phyloP scores from a whole-genome alignment of 2,888 invertebrate genomes.

The Brassicogethes aeneus region DNA sequence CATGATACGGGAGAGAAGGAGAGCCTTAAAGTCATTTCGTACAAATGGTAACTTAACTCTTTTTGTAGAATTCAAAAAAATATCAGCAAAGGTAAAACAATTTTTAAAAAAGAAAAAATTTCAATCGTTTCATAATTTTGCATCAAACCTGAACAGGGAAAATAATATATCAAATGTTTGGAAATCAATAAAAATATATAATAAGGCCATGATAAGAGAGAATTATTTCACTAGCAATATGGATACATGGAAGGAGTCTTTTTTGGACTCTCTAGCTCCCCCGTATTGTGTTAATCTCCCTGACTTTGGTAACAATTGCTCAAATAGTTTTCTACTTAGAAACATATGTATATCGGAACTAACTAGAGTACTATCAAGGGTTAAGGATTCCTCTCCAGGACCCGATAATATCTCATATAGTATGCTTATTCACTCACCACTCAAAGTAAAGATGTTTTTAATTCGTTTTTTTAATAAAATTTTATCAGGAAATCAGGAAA shows the following conservation, averaged over 20 bases:
- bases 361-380: background rate
- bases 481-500: background rate
- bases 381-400: conserved; percentile 7
- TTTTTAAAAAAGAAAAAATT: background rate
- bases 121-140: background rate
- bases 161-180: background rate
- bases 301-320: background rate
- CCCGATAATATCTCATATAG: conserved; percentile 5
- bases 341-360: background rate
- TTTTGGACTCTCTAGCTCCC: background rate
- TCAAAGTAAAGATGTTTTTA: conserved; percentile 1
- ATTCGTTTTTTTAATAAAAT: background rate
- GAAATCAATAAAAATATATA: too few species aligned
- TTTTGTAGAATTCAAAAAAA: background rate
- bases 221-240: background rate
- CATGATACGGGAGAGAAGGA: background rate
- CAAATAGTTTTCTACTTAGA: background rate
- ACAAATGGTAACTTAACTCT: background rate
- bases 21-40: background rate
- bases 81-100: background rate
- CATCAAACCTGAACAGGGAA: background rate
- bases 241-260: background rate
- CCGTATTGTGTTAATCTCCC: background rate
- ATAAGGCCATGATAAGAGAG: background rate
- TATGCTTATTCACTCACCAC: conserved; percentile 5